Evolutionary conservation across 2,113 vertebrate genomes (phyloP).

Genomic region (Girardinichthys multiradiatus): DNA sequence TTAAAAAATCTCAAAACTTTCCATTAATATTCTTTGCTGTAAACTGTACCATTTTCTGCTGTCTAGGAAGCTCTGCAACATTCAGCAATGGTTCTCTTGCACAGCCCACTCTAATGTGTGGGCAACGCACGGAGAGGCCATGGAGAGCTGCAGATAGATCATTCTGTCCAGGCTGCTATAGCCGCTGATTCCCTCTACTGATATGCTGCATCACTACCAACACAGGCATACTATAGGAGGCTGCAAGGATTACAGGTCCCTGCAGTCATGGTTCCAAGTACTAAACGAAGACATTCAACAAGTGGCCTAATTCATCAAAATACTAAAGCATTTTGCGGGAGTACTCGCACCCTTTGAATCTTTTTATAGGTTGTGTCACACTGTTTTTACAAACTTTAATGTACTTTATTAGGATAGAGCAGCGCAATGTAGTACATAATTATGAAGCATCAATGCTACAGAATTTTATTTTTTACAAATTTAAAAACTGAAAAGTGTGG

Average conservation of each 20-base stretch:
- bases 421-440: too few species aligned
- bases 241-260: not conserved
- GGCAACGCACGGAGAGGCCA: conserved; percentile 36
- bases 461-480: too few species aligned
- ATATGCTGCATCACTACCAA: conserved; percentile 6
- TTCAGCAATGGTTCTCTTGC: conserved; percentile 35
- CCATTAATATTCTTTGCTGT: too few species aligned
- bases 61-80: conserved; percentile 27
- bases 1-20: too few species aligned
- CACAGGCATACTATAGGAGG: not conserved
- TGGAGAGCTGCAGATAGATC: conserved; percentile 40
- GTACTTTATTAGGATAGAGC: too few species aligned
- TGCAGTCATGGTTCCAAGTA: not conserved
- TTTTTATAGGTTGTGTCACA: not conserved
- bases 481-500: too few species aligned
- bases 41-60: conserved; percentile 35
- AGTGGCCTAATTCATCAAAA: not conserved
- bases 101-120: conserved; percentile 70
- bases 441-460: too few species aligned
- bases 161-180: conserved; percentile 7
- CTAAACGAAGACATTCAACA: not conserved
- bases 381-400: too few species aligned
- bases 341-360: not conserved
- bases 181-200: conserved; percentile 21
- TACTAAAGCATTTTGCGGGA: not conserved